These are phyloP conservation scores for Paradoxurus hermaphroditus DNA, from an alignment of 2,113 vertebrate species.

Conservation along the genomic window DNA sequence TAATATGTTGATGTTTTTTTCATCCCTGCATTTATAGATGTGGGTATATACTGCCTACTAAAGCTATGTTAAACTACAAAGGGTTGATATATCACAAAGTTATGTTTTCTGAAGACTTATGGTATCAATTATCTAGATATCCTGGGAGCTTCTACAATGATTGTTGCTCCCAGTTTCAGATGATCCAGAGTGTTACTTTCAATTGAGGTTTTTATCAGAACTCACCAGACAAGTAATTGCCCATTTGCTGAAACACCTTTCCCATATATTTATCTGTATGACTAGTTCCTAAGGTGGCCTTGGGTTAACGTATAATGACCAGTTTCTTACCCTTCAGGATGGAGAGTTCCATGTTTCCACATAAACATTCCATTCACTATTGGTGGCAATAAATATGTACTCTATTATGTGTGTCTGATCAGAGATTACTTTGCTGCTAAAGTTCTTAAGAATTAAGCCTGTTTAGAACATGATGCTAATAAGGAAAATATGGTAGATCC, in stretches of 20 bases:
- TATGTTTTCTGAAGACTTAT: background rate
- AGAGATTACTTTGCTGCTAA: background rate
- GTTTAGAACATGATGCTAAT: background rate
- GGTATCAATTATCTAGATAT: background rate
- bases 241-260: background rate
- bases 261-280: background rate
- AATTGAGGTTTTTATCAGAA: background rate
- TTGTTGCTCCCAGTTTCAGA: background rate
- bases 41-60: background rate
- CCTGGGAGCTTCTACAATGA: background rate
- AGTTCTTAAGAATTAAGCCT: background rate
- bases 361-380: background rate
- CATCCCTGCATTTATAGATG: background rate
- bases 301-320: background rate
- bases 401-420: background rate
- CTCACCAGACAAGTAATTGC: background rate
- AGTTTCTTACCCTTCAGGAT: background rate
- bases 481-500: background rate
- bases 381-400: background rate
- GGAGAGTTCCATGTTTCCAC: background rate
- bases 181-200: background rate
- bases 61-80: background rate
- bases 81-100: background rate
- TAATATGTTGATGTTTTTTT: background rate
- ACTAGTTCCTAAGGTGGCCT: background rate